Percentiles rank a stretch among this genome's conserved stretches.
These are phyloP conservation scores for Hemiscyllium ocellatum DNA, from an alignment of 2,113 vertebrate species.

Conservation along the genomic window DNA sequence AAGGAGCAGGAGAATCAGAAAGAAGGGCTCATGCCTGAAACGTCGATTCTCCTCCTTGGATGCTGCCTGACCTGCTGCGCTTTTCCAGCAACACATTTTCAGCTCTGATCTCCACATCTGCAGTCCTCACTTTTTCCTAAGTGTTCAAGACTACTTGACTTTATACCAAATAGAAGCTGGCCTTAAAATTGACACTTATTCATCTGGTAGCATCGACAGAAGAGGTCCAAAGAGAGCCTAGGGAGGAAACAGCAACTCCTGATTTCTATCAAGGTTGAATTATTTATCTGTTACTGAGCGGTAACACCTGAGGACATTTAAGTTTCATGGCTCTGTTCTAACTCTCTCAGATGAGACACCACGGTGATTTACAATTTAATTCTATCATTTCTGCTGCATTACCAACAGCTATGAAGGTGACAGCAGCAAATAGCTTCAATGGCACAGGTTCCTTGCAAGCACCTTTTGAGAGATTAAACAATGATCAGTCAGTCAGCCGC, in stretches of 20 bases:
- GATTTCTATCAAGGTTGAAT: not conserved
- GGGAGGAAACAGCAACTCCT: not conserved
- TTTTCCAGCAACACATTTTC: too few relatives aligned
- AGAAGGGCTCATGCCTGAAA: too few relatives aligned
- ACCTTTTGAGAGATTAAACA: not conserved
- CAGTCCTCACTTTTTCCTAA: too few relatives aligned
- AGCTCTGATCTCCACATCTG: too few relatives aligned
- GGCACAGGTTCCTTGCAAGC: not conserved
- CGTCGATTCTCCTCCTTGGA: too few relatives aligned
- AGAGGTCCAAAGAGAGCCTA: not conserved
- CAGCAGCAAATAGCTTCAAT: not conserved
- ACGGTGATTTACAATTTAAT: constrained; percentile 32
- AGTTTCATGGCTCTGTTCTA: not conserved
- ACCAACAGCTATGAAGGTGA: not conserved
- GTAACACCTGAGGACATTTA: not conserved
- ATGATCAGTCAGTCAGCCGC: not conserved
- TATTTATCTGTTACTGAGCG: not conserved
- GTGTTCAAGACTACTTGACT: constrained; percentile 13
- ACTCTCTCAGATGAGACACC: not conserved
- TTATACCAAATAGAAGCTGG: not conserved
- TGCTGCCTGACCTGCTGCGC: too few relatives aligned
- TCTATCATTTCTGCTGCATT: constrained; percentile 16
- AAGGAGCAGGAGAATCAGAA: too few relatives aligned
- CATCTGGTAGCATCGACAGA: not conserved
- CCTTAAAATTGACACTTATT: not conserved